Base-by-base conservation (phyloP, 1,140 invertebrate species). In the Ladona fulva region DNA sequence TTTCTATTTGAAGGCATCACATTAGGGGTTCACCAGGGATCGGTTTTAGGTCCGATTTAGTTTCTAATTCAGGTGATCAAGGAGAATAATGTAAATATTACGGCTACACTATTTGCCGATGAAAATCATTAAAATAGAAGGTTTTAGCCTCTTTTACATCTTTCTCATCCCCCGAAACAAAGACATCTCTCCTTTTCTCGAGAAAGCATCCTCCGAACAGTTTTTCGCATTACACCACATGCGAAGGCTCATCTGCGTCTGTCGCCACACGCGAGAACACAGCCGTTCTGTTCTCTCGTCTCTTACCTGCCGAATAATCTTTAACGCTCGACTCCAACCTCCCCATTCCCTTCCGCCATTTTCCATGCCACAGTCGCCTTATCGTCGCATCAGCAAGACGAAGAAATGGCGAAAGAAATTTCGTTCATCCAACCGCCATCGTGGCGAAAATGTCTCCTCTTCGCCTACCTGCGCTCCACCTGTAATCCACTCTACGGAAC, bases 291-390 rank as follows among this genome's bases (percentile, higher is more conserved):
- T 12, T 66, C 52, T 52, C 19, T 19, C 44, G 10, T 52, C 44
- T 66, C 52, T 12, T 66, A 66, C 52, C 52, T 66, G 52, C 52
- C 52, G 52, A 66, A 66, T 66, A 66, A 66, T 66, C 52, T 66
- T 66, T 22, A 66, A 16, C 52, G 16, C 52, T 52, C 44, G 10
- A 11, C 19, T 22, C n/a, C 52, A 16, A 66, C 52, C 52, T 1
- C 52, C 52, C 52, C 10, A 11, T 19, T 52, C 44, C 19, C 44
- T 52, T 19, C 44, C 19, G 10, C 44, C 44, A 6, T 19, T 12
- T 66, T 22, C n/a, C 52, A 19, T 22, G 1, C 14, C 52, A 66
- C 52, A 66, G 1, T 12, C 52, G 3, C 52, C 52, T 66, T 66
- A 66, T 66, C 52, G n/a, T 22, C 52, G 52, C 52, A 66, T 66